Conservation (phyloP, 53 echinoderm and acorn worm species). For the Henricia sp. region DNA sequence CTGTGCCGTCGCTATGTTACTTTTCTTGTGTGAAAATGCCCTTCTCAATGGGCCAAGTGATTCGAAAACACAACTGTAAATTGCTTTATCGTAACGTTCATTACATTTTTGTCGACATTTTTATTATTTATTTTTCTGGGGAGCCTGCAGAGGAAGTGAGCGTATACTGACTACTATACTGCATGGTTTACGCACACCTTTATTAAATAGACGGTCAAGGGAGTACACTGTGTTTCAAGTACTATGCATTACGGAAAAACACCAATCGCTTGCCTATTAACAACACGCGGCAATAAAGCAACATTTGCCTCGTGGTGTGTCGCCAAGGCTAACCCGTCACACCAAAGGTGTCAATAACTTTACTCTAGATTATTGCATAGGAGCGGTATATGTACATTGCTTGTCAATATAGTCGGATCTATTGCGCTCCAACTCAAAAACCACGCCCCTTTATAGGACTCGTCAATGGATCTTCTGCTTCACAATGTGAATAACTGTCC, state of each 20-base stretch:
- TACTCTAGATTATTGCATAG: no score
- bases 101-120: no score
- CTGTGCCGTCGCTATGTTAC: slow-evolving; percentile 45
- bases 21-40: slow-evolving; percentile 27
- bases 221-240: slow-evolving; percentile 11
- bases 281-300: slow-evolving; percentile 37
- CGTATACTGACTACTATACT: slow-evolving; percentile 5
- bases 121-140: no score
- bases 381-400: no score
- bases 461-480: no score
- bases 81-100: slow-evolving; percentile 56
- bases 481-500: slow-evolving; percentile 7
- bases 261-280: background rate
- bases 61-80: slow-evolving; percentile 66
- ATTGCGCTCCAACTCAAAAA: background rate
- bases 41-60: slow-evolving; percentile 56
- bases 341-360: slow-evolving; percentile 31
- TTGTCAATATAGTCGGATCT: no score
- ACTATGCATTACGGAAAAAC: background rate
- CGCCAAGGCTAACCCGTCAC: slow-evolving; percentile 38
- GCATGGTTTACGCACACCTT: slow-evolving; percentile 46
- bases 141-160: no score
- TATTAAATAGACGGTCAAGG: background rate
- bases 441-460: background rate
- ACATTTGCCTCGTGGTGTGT: slow-evolving; percentile 25